These are phyloP conservation scores for Lacerta viridis DNA, from an alignment of 2,797 vertebrate species.

Conservation along the genomic window DNA sequence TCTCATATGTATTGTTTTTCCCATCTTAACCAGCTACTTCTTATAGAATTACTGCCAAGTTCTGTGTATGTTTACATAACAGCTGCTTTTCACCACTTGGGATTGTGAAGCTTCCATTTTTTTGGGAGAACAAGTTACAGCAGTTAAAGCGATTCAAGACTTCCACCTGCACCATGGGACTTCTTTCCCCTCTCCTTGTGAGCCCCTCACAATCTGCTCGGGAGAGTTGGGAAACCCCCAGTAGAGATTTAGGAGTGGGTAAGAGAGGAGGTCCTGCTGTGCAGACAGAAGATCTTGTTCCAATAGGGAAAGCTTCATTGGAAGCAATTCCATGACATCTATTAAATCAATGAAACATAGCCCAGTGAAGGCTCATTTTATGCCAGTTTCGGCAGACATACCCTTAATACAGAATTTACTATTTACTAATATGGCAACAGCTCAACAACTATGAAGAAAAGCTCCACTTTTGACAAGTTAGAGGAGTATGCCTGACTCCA, in stretches of 20 bases:
- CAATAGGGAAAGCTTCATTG: too few relatives aligned
- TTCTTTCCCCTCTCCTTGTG: background rate
- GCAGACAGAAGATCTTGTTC: background rate
- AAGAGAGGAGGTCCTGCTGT: too few relatives aligned
- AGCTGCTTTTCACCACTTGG: background rate
- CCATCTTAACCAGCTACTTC: background rate
- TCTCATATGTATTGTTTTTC: background rate
- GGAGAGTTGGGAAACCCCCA: background rate
- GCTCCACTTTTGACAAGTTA: background rate
- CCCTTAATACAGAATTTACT: background rate
- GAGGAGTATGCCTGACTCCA: background rate
- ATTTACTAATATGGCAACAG: background rate
- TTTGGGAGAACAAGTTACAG: too few relatives aligned
- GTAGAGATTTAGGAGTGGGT: background rate
- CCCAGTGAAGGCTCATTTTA: background rate
- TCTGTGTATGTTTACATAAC: background rate
- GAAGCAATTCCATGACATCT: background rate
- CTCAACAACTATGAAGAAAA: background rate
- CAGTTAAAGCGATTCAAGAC: too few relatives aligned
- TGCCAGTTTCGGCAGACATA: background rate
- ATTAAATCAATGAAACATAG: background rate
- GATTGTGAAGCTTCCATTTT: background rate
- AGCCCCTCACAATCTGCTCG: background rate
- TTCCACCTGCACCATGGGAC: background rate
- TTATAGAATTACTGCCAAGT: background rate